These are phyloP conservation scores for Heteromyza rotundicornis DNA, from an alignment of 2,888 invertebrate genomes.

Conservation along the genomic window DNA sequence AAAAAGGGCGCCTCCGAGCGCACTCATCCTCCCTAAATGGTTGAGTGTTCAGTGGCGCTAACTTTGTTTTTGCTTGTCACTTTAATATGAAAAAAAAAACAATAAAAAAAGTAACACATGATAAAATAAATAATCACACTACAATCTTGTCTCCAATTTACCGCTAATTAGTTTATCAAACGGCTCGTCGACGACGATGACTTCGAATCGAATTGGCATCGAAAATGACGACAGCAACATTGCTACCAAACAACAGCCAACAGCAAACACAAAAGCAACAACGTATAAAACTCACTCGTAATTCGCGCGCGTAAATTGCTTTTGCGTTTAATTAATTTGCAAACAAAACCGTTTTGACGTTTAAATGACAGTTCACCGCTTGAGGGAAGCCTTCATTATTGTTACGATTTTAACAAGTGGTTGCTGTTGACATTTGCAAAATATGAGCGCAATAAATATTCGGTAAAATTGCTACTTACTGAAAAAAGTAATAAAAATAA, in stretches of 20 bases:
- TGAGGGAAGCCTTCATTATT: background rate
- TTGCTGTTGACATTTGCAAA: no score
- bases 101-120: conserved; percentile 12
- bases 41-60: no score
- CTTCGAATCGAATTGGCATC: background rate
- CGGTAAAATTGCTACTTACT: no score
- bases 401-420: no score
- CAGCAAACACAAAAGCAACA: conserved; percentile 10
- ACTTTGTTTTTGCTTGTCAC: no score
- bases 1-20: no score
- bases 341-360: conserved; percentile 17
- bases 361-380: conserved; percentile 18
- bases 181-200: background rate
- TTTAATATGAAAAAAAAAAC: no score
- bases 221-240: background rate
- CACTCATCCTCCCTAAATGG: no score
- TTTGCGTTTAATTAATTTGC: conserved; percentile 15
- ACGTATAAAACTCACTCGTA: background rate
- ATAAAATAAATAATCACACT: background rate
- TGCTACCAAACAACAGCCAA: conserved; percentile 1
- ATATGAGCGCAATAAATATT: no score
- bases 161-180: background rate
- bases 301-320: background rate
- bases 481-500: no score
- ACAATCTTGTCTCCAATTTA: background rate